phyloP scores from a whole-genome alignment of 2,888 invertebrate species.

The Gymnoscelis rufifasciata region DNA sequence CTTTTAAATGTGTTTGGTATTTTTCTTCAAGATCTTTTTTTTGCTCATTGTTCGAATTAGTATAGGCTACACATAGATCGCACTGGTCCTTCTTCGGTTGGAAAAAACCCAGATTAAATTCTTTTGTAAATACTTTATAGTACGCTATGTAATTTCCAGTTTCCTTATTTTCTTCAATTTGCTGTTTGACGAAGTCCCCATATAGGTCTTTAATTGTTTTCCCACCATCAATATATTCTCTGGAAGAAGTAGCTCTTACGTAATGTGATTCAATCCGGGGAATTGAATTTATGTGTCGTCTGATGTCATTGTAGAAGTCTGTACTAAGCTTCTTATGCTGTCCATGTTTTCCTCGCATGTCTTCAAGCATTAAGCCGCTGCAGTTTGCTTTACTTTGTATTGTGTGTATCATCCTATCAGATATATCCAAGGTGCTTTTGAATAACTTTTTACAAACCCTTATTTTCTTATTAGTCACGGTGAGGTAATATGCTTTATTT shows the following conservation, averaged over 20 bases:
- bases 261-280: constrained; percentile 31
- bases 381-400: constrained; percentile 1
- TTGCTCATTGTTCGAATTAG: background rate
- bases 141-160: background rate
- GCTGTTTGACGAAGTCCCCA: constrained; percentile 20
- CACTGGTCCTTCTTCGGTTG: background rate
- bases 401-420: constrained; percentile 10
- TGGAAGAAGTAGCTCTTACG: constrained; percentile 18
- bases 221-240: constrained; percentile 31
- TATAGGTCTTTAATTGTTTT: constrained; percentile 32
- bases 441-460: constrained; percentile 9
- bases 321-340: constrained; percentile 7
- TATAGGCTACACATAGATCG: background rate
- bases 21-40: background rate
- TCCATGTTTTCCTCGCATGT: constrained; percentile 14
- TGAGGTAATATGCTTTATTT: constrained; percentile 18
- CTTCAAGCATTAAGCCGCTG: constrained; percentile 12
- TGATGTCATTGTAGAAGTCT: constrained; percentile 4
- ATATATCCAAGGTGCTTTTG: constrained; percentile 8
- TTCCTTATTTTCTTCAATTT: background rate
- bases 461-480: constrained; percentile 6
- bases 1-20: background rate
- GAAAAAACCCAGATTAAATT: background rate
- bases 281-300: constrained; percentile 6
- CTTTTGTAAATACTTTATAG: background rate